phyloP scores from a whole-genome alignment of 92 coral and sea anemone genomes.

The Plumapathes pennacea region DNA sequence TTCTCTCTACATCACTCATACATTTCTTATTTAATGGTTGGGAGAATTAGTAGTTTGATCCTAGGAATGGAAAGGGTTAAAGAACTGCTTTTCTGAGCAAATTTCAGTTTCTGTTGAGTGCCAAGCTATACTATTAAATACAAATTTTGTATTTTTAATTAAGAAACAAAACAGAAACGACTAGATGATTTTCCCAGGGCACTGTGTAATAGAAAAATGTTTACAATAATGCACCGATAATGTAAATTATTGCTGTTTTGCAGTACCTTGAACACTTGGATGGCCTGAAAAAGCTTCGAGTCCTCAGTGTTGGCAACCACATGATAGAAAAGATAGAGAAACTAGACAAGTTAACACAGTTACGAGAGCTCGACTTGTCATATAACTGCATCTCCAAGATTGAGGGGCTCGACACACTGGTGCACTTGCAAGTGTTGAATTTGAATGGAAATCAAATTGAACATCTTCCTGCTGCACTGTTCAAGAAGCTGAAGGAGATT shows the following conservation, averaged over 20 bases:
- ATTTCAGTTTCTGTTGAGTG: no score
- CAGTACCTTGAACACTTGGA: slow-evolving; percentile 94
- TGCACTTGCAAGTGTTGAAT: slow-evolving; percentile 71
- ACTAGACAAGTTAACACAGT: slow-evolving; percentile 73
- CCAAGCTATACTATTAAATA: no score
- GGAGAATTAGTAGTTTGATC: no score
- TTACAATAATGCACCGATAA: no score
- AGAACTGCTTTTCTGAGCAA: no score
- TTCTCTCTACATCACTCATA: no score
- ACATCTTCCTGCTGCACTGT: slow-evolving; percentile 64
- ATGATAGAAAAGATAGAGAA: slow-evolving; percentile 92
- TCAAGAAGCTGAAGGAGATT: slow-evolving; percentile 79
- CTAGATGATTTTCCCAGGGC: no score
- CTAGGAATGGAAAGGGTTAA: no score
- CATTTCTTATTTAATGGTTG: no score
- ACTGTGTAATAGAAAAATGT: no score
- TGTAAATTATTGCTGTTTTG: not conserved
- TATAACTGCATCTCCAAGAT: slow-evolving; percentile 76
- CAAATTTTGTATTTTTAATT: no score
- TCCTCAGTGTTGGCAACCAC: slow-evolving; percentile 76
- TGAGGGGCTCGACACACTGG: slow-evolving; percentile 77
- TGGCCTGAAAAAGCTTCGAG: slow-evolving; percentile 64
- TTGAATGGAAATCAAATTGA: slow-evolving; percentile 81
- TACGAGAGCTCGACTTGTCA: slow-evolving; percentile 86
- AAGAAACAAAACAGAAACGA: no score